Conservation (phyloP, 2,113 vertebrate species). For the Ariopsis seemanni region DNA sequence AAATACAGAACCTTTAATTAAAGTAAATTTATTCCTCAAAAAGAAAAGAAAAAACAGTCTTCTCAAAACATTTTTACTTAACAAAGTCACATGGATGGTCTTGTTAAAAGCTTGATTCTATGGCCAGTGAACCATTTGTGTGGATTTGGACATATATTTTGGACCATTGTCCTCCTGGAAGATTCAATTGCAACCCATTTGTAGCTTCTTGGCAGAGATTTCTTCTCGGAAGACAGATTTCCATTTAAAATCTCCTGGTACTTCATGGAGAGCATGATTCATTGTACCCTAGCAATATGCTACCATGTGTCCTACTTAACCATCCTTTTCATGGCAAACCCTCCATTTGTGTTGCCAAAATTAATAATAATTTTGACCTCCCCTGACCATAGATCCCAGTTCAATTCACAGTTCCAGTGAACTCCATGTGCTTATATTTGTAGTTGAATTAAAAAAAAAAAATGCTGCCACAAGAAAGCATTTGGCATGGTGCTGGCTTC, state of each 20-base stretch:
- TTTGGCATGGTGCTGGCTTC: not conserved
- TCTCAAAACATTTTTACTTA: not conserved
- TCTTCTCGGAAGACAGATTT: not conserved
- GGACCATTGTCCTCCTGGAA: not conserved
- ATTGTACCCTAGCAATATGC: not conserved
- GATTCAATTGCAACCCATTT: not conserved
- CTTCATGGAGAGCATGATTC: not conserved
- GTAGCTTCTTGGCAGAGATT: slow-evolving; percentile 6
- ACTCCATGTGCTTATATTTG: not conserved
- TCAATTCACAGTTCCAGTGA: not conserved
- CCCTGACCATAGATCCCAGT: not conserved
- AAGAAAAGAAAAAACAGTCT: not conserved
- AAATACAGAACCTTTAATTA: not conserved
- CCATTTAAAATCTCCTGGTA: not conserved
- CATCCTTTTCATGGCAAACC: not conserved
- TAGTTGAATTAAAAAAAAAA: not conserved
- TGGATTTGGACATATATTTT: not conserved
- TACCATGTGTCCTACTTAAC: not conserved
- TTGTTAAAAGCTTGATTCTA: not conserved
- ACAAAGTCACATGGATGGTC: not conserved
- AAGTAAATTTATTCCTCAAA: not conserved
- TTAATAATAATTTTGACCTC: not conserved
- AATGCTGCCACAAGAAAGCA: not conserved
- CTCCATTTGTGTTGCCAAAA: not conserved
- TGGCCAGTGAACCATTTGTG: not conserved